Percentiles rank a stretch among this genome's conserved stretches.
Evolutionary conservation across 2,113 vertebrate species (phyloP).

Genomic region (Tor tambroides): DNA sequence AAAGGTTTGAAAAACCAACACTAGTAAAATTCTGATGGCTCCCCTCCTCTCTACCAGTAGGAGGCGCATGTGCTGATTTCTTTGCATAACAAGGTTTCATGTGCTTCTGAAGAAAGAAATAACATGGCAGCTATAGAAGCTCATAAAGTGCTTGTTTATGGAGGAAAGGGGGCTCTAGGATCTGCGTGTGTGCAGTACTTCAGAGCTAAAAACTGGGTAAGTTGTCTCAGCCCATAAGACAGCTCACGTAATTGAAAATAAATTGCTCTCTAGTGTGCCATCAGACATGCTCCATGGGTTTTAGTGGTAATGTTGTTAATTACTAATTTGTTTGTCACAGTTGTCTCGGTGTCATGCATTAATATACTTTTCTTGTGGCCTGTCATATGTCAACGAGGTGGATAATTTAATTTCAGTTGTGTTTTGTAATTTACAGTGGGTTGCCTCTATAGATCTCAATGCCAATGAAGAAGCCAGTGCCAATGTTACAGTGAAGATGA

Average conservation of each 20-base stretch:
- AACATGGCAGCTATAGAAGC: constrained; percentile 66
- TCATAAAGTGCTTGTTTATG: constrained; percentile 80
- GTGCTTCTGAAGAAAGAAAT: neutral
- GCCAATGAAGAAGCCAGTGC: constrained; percentile 82
- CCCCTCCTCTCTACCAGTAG: neutral
- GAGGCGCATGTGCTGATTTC: constrained; percentile 3
- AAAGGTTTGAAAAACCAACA: neutral
- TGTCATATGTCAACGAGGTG: neutral
- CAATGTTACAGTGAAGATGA: constrained; percentile 78
- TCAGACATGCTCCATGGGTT: neutral
- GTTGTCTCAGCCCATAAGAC: neutral
- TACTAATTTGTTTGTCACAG: neutral
- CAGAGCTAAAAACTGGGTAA: constrained; percentile 81
- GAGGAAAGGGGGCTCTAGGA: constrained; percentile 81
- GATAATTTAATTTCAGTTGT: neutral
- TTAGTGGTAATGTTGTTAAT: neutral
- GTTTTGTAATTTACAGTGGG: constrained; percentile 75
- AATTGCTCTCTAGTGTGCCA: neutral
- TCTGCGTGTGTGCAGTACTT: constrained; percentile 80
- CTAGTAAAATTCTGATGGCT: too few relatives aligned
- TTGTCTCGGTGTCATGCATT: neutral
- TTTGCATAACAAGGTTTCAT: neutral
- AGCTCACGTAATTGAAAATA: neutral
- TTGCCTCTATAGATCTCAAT: constrained; percentile 81
- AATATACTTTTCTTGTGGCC: neutral